These are phyloP conservation scores for Gymnobelideus leadbeateri DNA, from an alignment of 2,113 vertebrate species.

Conservation along the genomic window DNA sequence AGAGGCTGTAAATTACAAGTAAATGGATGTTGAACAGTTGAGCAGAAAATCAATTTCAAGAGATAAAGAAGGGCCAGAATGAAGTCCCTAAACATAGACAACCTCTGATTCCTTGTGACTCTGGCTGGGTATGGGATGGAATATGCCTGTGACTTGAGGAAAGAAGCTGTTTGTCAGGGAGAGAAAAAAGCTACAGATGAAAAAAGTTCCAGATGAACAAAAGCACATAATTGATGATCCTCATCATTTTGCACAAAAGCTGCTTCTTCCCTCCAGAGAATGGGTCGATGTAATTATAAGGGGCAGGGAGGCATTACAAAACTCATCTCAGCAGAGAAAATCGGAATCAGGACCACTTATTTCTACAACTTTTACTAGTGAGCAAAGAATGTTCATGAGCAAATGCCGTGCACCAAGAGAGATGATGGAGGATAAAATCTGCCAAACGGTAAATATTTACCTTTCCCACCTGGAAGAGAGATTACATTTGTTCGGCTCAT, in stretches of 20 bases:
- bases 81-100: neutral
- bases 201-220: too few species aligned
- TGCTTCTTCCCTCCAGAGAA: neutral
- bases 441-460: neutral
- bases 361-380: neutral
- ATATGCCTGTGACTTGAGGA: neutral
- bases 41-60: conserved; percentile 14
- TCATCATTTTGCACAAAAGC: neutral
- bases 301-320: neutral
- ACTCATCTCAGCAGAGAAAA: neutral
- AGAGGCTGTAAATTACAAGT: conserved; percentile 31
- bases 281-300: neutral
- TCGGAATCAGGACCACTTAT: neutral
- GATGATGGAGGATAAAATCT: neutral
- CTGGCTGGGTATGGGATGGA: neutral
- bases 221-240: neutral
- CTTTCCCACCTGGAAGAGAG: neutral
- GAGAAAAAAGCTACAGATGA: neutral
- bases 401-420: neutral
- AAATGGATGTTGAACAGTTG: conserved; percentile 32
- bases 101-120: neutral
- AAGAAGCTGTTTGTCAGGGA: neutral
- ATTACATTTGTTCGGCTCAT: neutral
- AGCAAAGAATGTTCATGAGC: neutral
- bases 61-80: neutral